phyloP scores from a whole-genome alignment of 2,888 invertebrate genomes.

The Perizoma flavofasciatum region DNA sequence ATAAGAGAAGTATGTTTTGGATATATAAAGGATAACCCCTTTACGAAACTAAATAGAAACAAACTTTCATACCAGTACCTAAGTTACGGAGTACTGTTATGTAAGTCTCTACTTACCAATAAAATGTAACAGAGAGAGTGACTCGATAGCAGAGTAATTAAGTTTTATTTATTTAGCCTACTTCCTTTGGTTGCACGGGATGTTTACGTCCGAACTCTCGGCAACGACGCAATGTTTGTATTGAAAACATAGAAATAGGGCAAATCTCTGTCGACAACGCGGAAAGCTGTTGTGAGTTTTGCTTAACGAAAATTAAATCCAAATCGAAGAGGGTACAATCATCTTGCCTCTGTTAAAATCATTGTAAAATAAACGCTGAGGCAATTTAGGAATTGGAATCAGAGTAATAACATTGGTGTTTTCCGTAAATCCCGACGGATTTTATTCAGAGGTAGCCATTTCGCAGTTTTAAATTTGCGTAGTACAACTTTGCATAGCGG shows the following conservation, averaged over 20 bases:
- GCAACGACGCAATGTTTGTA: slow-evolving; percentile 62
- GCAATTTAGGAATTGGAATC: slow-evolving; percentile 28
- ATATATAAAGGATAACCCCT: slow-evolving; percentile 53
- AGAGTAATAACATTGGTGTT: slow-evolving; percentile 36
- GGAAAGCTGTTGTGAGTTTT: slow-evolving; percentile 54
- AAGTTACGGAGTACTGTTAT: not conserved
- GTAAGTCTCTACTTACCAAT: slow-evolving; percentile 15
- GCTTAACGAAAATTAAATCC: slow-evolving; percentile 51
- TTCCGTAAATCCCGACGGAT: slow-evolving; percentile 32
- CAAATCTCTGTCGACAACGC: slow-evolving; percentile 51
- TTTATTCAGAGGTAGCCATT: slow-evolving; percentile 31
- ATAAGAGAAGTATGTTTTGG: slow-evolving; percentile 56
- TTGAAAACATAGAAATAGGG: slow-evolving; percentile 67
- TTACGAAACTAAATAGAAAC: slow-evolving; percentile 43
- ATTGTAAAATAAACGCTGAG: slow-evolving; percentile 26
- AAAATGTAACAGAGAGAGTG: slow-evolving; percentile 45
- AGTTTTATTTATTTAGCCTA: slow-evolving; percentile 67
- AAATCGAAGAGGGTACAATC: slow-evolving; percentile 26
- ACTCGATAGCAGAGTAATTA: slow-evolving; percentile 51
- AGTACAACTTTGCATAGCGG: slow-evolving; percentile 42
- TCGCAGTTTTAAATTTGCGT: slow-evolving; percentile 44
- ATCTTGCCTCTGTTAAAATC: slow-evolving; percentile 25
- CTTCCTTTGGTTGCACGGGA: slow-evolving; percentile 64
- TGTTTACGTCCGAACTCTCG: slow-evolving; percentile 63
- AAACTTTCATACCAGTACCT: slow-evolving; percentile 41